Percentiles rank a stretch among this genome's conserved stretches.
phyloP scores from a whole-genome alignment of 2,888 invertebrate genomes.

The Scaptomyza reducta region DNA sequence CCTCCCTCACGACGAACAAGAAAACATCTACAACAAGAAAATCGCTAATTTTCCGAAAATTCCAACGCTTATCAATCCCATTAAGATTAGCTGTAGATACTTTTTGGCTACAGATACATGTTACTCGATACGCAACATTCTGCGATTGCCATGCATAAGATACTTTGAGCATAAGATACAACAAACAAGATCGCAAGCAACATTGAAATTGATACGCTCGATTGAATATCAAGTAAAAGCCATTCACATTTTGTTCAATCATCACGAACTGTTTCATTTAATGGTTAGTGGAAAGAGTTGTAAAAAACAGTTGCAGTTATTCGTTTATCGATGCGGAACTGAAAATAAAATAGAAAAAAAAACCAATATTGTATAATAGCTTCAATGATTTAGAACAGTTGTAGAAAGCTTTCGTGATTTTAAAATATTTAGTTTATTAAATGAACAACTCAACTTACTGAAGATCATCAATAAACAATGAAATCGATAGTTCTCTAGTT shows the following conservation, averaged over 20 bases:
- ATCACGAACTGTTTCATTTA: constrained; percentile 45
- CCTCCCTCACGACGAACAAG: not conserved
- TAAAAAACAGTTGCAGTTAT: constrained; percentile 1
- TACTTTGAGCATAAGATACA: not conserved
- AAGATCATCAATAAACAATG: not conserved
- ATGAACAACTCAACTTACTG: not conserved
- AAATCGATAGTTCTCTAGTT: not conserved
- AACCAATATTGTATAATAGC: too few species aligned
- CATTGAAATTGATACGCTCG: constrained; percentile 52
- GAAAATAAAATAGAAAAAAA: not conserved
- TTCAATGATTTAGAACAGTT: too few species aligned
- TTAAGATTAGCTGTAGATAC: constrained; percentile 23
- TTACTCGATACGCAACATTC: constrained; percentile 14
- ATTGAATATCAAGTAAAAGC: constrained; percentile 56
- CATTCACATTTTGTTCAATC: constrained; percentile 52
- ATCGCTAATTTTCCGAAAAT: constrained; percentile 42
- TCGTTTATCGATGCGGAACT: constrained; percentile 18
- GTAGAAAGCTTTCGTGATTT: too few species aligned
- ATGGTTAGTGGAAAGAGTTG: too few species aligned
- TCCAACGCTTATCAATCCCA: constrained; percentile 53
- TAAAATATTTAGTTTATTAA: too few species aligned
- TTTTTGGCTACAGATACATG: constrained; percentile 13
- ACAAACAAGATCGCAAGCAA: constrained; percentile 20
- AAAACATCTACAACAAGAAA: constrained; percentile 15
- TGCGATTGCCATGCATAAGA: constrained; percentile 12